Evolutionary conservation across 1,140 invertebrate genomes (phyloP).

Genomic region (Drosophila guanche): DNA sequence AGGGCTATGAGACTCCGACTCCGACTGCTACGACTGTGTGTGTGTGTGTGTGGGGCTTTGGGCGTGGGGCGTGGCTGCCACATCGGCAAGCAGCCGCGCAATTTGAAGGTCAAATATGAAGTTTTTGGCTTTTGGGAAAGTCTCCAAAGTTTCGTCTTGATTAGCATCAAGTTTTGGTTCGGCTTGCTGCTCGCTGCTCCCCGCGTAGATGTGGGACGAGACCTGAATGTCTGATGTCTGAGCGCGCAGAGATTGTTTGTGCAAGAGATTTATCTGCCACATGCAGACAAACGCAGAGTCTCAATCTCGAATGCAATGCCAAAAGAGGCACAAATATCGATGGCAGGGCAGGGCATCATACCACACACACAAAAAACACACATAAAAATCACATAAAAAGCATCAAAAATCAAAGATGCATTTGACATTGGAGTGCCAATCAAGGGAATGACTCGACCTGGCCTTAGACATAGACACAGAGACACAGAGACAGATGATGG

Average conservation of each 20-base stretch:
- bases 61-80: slow-evolving; percentile 19
- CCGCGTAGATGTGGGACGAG: slow-evolving; percentile 10
- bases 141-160: slow-evolving; percentile 36
- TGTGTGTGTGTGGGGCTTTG: background rate
- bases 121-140: slow-evolving; percentile 40
- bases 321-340: slow-evolving; percentile 24
- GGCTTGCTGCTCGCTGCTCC: no score
- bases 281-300: slow-evolving; percentile 2
- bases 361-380: slow-evolving; percentile 19
- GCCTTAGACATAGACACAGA: slow-evolving; percentile 22
- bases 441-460: slow-evolving; percentile 24
- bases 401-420: slow-evolving; percentile 24
- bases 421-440: slow-evolving; percentile 51
- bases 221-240: slow-evolving; percentile 40
- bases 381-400: slow-evolving; percentile 7
- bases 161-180: slow-evolving; percentile 39
- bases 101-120: slow-evolving; percentile 48
- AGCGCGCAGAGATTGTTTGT: slow-evolving; percentile 54
- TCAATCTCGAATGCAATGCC: slow-evolving; percentile 47
- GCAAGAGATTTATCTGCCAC: slow-evolving; percentile 53
- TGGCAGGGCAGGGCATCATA: background rate
- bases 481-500: background rate
- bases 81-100: background rate
- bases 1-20: slow-evolving; percentile 8
- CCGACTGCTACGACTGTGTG: slow-evolving; percentile 19